phyloP scores from a whole-genome alignment of 2,797 vertebrate genomes.

The Onychomys torridus region DNA sequence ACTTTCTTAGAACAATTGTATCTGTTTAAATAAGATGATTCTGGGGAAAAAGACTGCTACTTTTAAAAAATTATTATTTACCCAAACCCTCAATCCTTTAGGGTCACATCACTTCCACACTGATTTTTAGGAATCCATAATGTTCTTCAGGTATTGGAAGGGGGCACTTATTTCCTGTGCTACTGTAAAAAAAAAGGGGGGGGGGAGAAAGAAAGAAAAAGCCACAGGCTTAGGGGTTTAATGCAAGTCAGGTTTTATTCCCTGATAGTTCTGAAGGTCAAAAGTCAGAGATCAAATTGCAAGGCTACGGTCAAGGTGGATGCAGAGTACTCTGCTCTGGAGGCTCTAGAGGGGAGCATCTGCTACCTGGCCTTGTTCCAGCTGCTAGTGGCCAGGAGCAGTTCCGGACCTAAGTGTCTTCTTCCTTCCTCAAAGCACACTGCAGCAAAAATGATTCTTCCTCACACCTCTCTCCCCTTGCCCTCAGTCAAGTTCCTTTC shows the following conservation, averaged over 20 bases:
- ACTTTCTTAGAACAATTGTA: neutral
- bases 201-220: neutral
- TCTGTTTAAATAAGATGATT: neutral
- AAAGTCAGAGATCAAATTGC: neutral
- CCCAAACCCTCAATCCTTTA: neutral
- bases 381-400: neutral
- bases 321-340: neutral
- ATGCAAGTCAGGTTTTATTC: neutral
- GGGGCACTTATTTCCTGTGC: neutral
- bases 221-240: neutral
- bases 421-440: neutral
- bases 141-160: neutral
- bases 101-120: neutral
- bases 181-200: neutral
- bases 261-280: neutral
- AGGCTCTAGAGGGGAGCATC: neutral
- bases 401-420: neutral
- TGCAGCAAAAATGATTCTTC: neutral
- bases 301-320: neutral
- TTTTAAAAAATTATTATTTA: constrained; percentile 10
- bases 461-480: neutral
- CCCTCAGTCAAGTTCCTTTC: neutral
- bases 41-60: neutral
- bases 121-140: neutral
- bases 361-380: neutral